Conservation (phyloP, 2,113 vertebrate genomes). For the Piaya cayana region DNA sequence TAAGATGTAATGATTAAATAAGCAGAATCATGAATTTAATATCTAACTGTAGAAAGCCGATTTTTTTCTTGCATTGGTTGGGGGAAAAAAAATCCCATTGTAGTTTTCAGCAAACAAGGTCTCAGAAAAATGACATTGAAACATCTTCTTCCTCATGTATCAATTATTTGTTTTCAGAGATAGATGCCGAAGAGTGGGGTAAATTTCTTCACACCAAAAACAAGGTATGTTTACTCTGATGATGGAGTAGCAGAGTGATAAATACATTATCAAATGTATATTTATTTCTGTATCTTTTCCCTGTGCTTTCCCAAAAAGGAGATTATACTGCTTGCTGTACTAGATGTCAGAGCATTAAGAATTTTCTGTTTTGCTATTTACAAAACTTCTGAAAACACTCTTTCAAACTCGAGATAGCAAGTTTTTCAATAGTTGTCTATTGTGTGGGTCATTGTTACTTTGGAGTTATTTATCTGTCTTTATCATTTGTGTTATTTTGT, state of each 20-base stretch:
- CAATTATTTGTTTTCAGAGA: constrained; percentile 80
- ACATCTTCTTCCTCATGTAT: constrained; percentile 9
- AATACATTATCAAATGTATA: neutral
- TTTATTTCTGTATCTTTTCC: neutral
- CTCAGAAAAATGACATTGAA: neutral
- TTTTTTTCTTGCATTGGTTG: neutral
- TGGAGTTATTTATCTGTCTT: neutral
- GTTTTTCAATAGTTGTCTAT: neutral
- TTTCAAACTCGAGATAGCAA: neutral
- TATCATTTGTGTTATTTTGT: neutral
- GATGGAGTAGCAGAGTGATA: neutral
- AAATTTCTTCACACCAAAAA: constrained; percentile 99
- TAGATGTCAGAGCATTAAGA: neutral
- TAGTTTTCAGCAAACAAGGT: neutral
- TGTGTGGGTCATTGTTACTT: neutral
- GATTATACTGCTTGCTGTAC: neutral
- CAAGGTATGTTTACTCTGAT: constrained; percentile 81
- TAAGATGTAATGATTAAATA: neutral
- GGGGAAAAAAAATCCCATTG: neutral
- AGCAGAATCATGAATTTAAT: neutral
- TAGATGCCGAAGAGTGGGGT: constrained; percentile 96
- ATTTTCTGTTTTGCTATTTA: neutral
- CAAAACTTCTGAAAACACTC: neutral
- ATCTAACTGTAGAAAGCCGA: neutral
- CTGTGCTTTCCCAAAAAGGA: neutral